Evolutionary conservation across 2,888 invertebrate genomes (phyloP), one percentile per base, ranked within the genome.

Genomic region (Rhogogaster chlorosoma): DNA sequence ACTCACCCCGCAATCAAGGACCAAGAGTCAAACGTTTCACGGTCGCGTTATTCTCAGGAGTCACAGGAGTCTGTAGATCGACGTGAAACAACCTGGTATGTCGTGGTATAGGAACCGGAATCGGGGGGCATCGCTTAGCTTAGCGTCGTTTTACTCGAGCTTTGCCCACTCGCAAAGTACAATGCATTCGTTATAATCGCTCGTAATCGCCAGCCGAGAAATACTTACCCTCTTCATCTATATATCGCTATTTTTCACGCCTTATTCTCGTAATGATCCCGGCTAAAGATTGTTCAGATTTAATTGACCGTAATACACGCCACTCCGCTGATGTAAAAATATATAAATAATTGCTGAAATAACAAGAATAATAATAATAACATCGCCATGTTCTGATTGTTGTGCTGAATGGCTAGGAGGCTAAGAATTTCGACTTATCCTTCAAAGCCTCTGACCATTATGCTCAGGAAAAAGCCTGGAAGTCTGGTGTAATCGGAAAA

Each of bases 1-100:
- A 93, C 92, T 93, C 92, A 93, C 93, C 93, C 93, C 93, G 91
- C 92, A 93, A 93, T 93, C 93, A 92, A 83, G 88, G 86, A 29
- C 87, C 86, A 87, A 86, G 87, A 91, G 92, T 92, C 92, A 93
- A 92, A 91, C 91, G 92, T 92, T 80, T 80, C 80, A 38, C 80
- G 83, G 83, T 83, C 83, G 83, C 64, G 38, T 45, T 61, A 49
- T 80, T 92, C 92, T 91, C 92, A 92, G 92, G 91, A 45, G n/a
- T 29, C 45, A 22, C 45, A 75, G 15, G 45, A 45, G 45, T 36
- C 36, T 38, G 36, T 3, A 45, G 45, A 10, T 29, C n/a, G 70
- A 26, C n/a, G n/a, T 7, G 36, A 29, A 67, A 67, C 32, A 32
- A 36, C 70, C 9, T 18, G 18, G 29, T 29, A 0, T 7, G 2